Evolutionary conservation across 1,140 invertebrate species (phyloP).

Genomic region (Drosophila serrata): DNA sequence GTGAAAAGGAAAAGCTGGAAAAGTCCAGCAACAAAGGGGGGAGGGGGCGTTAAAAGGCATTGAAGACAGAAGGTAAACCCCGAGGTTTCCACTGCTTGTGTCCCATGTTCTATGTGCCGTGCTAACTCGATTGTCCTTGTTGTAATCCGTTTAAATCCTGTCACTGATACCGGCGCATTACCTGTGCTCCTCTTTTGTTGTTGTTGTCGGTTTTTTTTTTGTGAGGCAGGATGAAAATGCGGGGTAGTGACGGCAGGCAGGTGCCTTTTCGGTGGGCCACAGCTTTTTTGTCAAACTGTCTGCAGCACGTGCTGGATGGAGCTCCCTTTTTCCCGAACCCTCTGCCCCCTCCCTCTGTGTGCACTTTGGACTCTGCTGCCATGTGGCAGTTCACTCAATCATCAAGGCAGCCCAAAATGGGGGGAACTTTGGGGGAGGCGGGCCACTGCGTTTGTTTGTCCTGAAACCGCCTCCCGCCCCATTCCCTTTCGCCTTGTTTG

Average conservation of each 20-base stretch:
- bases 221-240: not conserved
- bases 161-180: conserved; percentile 80
- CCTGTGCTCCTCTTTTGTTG: conserved; percentile 37
- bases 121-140: conserved; percentile 82
- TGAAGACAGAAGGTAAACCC: conserved; percentile 19
- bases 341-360: not conserved
- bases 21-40: not conserved
- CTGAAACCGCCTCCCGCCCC: conserved; percentile 3
- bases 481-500: conserved; percentile 15
- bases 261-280: conserved; percentile 52
- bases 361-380: conserved; percentile 51
- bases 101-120: conserved; percentile 53
- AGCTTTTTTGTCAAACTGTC: conserved; percentile 83
- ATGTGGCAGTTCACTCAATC: conserved; percentile 84
- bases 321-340: conserved; percentile 9
- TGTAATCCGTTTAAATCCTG: conserved; percentile 83
- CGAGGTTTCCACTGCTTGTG: conserved; percentile 6
- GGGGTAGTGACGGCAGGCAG: conserved; percentile 1
- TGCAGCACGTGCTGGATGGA: conserved; percentile 77
- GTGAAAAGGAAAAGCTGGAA: not conserved
- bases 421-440: conserved; percentile 7
- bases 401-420: conserved; percentile 59
- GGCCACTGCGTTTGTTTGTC: conserved; percentile 72
- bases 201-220: not conserved
- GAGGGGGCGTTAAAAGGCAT: conserved; percentile 8